Conservation (phyloP, 2,888 invertebrate genomes). For the Harpagoxenus sublaevis region DNA sequence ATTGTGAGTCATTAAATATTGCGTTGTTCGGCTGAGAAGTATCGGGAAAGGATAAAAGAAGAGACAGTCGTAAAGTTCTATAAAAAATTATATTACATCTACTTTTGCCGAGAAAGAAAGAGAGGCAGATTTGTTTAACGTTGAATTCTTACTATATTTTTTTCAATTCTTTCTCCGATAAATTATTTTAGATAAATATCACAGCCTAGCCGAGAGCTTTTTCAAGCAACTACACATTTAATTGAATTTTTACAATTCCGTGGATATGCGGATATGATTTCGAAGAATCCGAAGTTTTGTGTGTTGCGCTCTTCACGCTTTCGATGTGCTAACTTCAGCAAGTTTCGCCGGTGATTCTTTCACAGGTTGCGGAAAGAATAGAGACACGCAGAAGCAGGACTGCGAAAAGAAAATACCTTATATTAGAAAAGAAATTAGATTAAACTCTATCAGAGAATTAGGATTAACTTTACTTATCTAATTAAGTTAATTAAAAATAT, state of each 20-base stretch:
- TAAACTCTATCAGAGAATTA: not conserved
- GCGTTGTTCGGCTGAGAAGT: not conserved
- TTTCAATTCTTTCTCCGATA: not conserved
- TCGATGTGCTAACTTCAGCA: not conserved
- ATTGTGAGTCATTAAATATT: slow-evolving; percentile 10
- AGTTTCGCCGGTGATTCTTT: slow-evolving; percentile 36
- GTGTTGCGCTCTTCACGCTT: not conserved
- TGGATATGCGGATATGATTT: not conserved
- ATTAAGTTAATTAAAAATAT: not conserved
- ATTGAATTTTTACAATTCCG: slow-evolving; percentile 1
- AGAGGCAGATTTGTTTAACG: not conserved
- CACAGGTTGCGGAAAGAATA: slow-evolving; percentile 62
- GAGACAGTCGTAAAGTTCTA: not conserved
- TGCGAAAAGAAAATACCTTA: slow-evolving; percentile 56
- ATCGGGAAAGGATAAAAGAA: slow-evolving; percentile 22
- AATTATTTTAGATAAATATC: slow-evolving; percentile 47
- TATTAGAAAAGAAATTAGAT: slow-evolving; percentile 9
- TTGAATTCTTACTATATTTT: slow-evolving; percentile 12
- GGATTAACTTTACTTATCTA: not conserved
- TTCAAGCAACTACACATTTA: slow-evolving; percentile 21
- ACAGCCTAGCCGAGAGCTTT: slow-evolving; percentile 21
- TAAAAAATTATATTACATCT: slow-evolving; percentile 33
- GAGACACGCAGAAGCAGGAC: slow-evolving; percentile 72
- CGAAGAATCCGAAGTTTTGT: not conserved
- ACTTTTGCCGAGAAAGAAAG: not conserved